These are phyloP conservation scores for Stenodema calcarata DNA, from an alignment of 2,888 invertebrate genomes.

Conservation along the genomic window DNA sequence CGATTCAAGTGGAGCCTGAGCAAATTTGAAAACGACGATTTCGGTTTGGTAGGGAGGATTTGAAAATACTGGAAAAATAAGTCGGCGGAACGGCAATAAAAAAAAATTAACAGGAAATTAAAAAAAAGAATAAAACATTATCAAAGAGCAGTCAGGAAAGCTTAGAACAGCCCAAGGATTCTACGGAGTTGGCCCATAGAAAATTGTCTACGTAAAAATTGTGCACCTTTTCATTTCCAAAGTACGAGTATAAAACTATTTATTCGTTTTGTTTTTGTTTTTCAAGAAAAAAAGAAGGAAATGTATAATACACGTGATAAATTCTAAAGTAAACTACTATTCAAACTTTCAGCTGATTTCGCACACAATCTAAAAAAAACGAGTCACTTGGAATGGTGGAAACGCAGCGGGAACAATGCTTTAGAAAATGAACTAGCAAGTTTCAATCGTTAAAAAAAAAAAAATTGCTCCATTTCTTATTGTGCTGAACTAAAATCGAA, in stretches of 20 bases:
- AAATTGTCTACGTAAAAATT: slow-evolving; percentile 14
- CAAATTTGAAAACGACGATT: too few species aligned
- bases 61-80: neutral
- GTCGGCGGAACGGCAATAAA: neutral
- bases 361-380: neutral
- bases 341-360: neutral
- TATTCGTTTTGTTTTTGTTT: too few species aligned
- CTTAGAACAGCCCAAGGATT: slow-evolving; percentile 3
- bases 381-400: neutral
- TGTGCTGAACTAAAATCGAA: neutral
- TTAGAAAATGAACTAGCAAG: neutral
- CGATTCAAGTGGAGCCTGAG: too few species aligned
- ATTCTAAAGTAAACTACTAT: neutral
- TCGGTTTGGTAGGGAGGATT: neutral
- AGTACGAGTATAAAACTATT: too few species aligned
- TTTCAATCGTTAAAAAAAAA: neutral
- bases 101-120: neutral
- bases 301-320: neutral
- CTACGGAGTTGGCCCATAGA: slow-evolving; percentile 27
- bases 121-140: neutral
- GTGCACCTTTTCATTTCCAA: slow-evolving; percentile 6
- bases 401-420: neutral
- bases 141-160: slow-evolving; percentile 33
- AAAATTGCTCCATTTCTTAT: neutral
- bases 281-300: neutral